Evolutionary conservation across 2,797 vertebrate species (phyloP).

Genomic region (Pelobates cultripes): DNA sequence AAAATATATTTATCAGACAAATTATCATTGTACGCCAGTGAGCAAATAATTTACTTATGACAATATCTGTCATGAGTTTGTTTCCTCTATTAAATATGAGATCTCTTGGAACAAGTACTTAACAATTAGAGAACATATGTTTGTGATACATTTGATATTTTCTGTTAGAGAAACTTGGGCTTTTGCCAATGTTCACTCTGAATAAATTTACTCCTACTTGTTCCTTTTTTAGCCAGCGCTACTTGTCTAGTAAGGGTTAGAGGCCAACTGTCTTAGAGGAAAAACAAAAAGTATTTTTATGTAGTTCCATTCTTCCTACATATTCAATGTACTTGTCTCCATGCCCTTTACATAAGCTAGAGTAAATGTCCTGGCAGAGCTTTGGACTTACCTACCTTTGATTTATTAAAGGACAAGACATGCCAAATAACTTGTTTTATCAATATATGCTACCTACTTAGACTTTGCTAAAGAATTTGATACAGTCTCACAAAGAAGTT

Average conservation of each 20-base stretch:
- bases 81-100: constrained; percentile 45
- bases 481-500: no score
- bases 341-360: no score
- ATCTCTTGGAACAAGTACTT: constrained; percentile 48
- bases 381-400: no score
- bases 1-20: constrained; percentile 12
- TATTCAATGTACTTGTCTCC: no score
- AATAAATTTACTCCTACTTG: constrained; percentile 55
- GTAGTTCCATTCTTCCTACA: no score
- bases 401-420: no score
- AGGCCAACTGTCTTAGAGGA: constrained; percentile 26
- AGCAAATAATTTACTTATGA: constrained; percentile 40
- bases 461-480: no score
- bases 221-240: constrained; percentile 44
- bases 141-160: constrained; percentile 53
- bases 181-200: constrained; percentile 46
- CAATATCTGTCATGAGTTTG: constrained; percentile 47
- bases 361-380: no score
- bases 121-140: constrained; percentile 54
- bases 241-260: constrained; percentile 42
- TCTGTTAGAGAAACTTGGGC: constrained; percentile 48
- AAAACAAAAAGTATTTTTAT: neutral
- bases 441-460: no score
- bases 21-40: constrained; percentile 6
- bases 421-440: no score